Conservation (phyloP, 2,888 invertebrate genomes). For the Drosophila quinaria region DNA sequence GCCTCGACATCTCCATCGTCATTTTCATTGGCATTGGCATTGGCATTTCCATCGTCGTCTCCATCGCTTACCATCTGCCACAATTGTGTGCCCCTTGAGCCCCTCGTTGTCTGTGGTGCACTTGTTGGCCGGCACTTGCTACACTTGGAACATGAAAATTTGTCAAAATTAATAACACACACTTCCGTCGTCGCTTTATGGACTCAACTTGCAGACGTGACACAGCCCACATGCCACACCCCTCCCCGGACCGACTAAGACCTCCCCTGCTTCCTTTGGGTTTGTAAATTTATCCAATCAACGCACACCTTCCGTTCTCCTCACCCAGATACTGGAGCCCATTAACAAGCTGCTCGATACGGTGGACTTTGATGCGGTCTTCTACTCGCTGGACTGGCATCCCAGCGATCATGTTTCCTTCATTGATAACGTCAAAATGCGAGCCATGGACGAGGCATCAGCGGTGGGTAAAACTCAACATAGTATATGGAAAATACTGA, state of each 20-base stretch:
- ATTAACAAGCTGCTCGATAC: constrained; percentile 94
- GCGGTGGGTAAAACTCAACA: constrained; percentile 86
- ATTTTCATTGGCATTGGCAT: constrained; percentile 21
- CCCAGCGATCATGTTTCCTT: constrained; percentile 94
- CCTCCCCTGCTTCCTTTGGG: background rate
- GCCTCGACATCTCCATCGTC: constrained; percentile 25
- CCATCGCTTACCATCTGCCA: constrained; percentile 60
- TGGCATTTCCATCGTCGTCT: constrained; percentile 18
- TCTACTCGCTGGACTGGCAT: constrained; percentile 99
- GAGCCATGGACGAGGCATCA: constrained; percentile 91
- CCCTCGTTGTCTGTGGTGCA: constrained; percentile 43
- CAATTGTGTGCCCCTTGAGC: constrained; percentile 36
- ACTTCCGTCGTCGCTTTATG: constrained; percentile 78
- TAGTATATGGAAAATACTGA: too few species aligned
- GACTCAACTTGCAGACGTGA: constrained; percentile 56
- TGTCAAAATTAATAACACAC: constrained; percentile 83
- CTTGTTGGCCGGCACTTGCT: constrained; percentile 59
- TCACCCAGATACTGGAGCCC: constrained; percentile 92
- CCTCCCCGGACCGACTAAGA: background rate
- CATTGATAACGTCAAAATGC: constrained; percentile 94
- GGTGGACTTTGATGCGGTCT: constrained; percentile 94
- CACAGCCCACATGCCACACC: constrained; percentile 14
- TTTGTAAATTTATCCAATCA: constrained; percentile 45
- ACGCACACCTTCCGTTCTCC: constrained; percentile 23
- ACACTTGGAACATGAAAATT: constrained; percentile 76